phyloP scores from a whole-genome alignment of 1,140 invertebrate genomes.

The Zaprionus africanus region DNA sequence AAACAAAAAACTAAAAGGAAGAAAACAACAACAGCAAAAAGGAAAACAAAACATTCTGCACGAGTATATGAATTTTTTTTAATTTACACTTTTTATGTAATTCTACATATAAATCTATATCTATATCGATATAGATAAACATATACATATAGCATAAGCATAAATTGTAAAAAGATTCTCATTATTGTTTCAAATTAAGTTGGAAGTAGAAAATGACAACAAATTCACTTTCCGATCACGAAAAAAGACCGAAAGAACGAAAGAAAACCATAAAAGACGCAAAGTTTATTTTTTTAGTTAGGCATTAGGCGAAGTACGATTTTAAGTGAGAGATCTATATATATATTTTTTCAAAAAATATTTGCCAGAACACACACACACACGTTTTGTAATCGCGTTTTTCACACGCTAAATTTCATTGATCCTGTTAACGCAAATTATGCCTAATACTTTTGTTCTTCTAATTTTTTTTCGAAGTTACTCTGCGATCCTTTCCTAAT shows the following conservation, averaged over 20 bases:
- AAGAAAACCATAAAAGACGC: constrained; percentile 16
- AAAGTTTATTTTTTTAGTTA: constrained; percentile 38
- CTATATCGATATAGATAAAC: constrained; percentile 28
- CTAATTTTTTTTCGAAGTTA: constrained; percentile 39
- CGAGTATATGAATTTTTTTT: constrained; percentile 56
- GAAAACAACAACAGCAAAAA: neutral
- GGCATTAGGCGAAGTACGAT: constrained; percentile 26
- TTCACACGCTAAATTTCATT: constrained; percentile 11
- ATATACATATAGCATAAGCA: constrained; percentile 44
- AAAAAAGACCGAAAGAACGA: constrained; percentile 18
- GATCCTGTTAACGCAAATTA: constrained; percentile 8
- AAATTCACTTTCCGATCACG: constrained; percentile 52
- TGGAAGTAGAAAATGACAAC: constrained; percentile 29
- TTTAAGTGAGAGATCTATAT: constrained; percentile 22
- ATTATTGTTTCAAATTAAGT: constrained; percentile 74
- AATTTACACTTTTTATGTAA: constrained; percentile 53
- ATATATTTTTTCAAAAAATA: constrained; percentile 51
- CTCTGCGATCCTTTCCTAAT: constrained; percentile 53
- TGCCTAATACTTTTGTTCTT: constrained; percentile 18
- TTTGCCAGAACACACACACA: constrained; percentile 26
- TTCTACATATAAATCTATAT: constrained; percentile 57
- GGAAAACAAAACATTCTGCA: constrained; percentile 49
- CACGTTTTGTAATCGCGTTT: constrained; percentile 35
- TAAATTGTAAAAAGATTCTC: constrained; percentile 82
- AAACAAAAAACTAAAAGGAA: constrained; percentile 1